Percentiles rank a stretch among this genome's conserved stretches.
Conservation (phyloP, 1,140 invertebrate species). For the Cyphomyrmex costatus region DNA sequence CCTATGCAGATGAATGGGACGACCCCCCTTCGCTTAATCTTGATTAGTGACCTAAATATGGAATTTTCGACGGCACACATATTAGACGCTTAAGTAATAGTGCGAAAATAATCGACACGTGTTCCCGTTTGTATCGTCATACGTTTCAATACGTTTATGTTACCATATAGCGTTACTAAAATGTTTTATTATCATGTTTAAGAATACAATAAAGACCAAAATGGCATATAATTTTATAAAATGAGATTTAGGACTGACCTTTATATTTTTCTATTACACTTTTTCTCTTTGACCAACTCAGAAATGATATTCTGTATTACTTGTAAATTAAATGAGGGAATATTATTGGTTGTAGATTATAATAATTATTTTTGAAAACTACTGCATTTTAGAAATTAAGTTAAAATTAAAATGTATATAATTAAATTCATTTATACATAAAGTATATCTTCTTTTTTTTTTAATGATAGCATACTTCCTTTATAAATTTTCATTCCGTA, state of each 20-base stretch:
- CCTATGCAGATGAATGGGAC: constrained; percentile 70
- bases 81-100: constrained; percentile 20
- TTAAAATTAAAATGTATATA: neutral
- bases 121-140: neutral
- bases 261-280: neutral
- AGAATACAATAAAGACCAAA: neutral
- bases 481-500: neutral
- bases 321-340: neutral
- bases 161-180: constrained; percentile 7
- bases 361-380: neutral
- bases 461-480: too few relatives aligned
- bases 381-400: neutral
- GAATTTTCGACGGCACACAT: constrained; percentile 67
- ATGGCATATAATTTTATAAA: neutral
- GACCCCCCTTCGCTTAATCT: neutral
- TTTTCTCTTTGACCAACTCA: neutral
- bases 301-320: neutral
- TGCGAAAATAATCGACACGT: constrained; percentile 21
- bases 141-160: neutral
- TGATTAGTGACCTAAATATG: constrained; percentile 73
- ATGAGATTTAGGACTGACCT: neutral
- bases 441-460: neutral
- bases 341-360: neutral
- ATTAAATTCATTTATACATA: neutral
- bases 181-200: neutral